A percentile compares a stretch with the other conserved stretches of the same genome.
Conservation (phyloP, 2,888 invertebrate genomes). For the Eupelmus urozonus region DNA sequence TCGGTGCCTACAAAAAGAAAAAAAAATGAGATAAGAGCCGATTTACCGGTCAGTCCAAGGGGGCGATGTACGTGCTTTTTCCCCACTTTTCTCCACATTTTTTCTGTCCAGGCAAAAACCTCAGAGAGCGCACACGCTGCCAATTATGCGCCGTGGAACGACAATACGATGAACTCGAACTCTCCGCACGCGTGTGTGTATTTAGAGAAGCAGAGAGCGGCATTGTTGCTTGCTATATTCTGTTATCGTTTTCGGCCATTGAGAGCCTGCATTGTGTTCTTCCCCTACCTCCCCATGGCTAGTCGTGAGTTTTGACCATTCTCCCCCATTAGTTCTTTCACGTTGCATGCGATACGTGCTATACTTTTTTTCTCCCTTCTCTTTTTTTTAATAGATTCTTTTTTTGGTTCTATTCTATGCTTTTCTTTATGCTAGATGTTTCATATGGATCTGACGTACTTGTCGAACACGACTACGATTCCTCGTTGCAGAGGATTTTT, state of each 20-base stretch:
- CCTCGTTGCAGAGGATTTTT: conserved; percentile 29
- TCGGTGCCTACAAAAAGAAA: conserved; percentile 33
- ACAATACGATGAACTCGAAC: conserved; percentile 56
- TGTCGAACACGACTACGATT: conserved; percentile 47
- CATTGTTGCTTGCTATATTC: conserved; percentile 54
- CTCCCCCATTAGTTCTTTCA: conserved; percentile 56
- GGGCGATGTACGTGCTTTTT: conserved; percentile 52
- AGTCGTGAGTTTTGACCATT: conserved; percentile 56
- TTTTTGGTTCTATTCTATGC: conserved; percentile 33
- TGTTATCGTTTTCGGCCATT: conserved; percentile 54
- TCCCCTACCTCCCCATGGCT: no score
- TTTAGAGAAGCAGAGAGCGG: not conserved
- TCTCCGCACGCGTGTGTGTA: conserved; percentile 2
- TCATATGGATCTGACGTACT: conserved; percentile 23
- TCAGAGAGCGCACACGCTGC: conserved; percentile 43
- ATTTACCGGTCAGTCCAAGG: conserved; percentile 42
- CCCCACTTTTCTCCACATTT: conserved; percentile 49
- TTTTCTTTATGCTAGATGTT: conserved; percentile 51
- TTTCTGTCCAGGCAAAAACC: conserved; percentile 35
- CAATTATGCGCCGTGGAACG: conserved; percentile 56
- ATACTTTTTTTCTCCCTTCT: conserved; percentile 37
- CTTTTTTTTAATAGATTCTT: conserved; percentile 27
- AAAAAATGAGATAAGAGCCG: conserved; percentile 8
- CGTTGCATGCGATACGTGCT: conserved; percentile 24
- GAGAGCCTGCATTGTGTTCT: conserved; percentile 34